Conservation (phyloP, 2,113 vertebrate species). For the Cardinalis cardinalis region DNA sequence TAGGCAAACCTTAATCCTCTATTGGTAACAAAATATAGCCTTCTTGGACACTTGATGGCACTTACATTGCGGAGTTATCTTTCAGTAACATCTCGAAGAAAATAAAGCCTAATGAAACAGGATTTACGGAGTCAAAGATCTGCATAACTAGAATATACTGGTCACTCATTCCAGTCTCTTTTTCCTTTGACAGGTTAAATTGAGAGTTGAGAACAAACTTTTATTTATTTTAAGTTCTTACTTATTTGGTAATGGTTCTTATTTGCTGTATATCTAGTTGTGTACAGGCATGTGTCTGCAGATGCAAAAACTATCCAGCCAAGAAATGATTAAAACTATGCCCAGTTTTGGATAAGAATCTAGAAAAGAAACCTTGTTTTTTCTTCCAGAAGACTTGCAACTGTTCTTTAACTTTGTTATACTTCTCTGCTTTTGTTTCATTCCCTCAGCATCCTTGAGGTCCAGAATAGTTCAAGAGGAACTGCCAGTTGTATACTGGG, state of each 20-base stretch:
- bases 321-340: not conserved
- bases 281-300: not conserved
- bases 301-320: not conserved
- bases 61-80: not conserved
- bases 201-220: not conserved
- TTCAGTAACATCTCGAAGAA: not conserved
- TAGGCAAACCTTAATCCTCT: not conserved
- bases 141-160: not conserved
- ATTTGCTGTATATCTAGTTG: not conserved
- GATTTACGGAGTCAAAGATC: not conserved
- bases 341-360: not conserved
- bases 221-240: not conserved
- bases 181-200: not conserved
- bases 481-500: not conserved
- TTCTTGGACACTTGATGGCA: not conserved
- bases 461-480: not conserved
- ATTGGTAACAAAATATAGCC: accelerated
- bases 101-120: not conserved
- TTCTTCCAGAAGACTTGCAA: not conserved
- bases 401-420: not conserved
- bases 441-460: not conserved
- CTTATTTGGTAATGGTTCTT: not conserved
- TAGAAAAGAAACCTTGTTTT: not conserved
- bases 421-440: not conserved
- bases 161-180: not conserved